phyloP scores from a whole-genome alignment of 2,797 vertebrate species.

The Urocyon cinereoargenteus region DNA sequence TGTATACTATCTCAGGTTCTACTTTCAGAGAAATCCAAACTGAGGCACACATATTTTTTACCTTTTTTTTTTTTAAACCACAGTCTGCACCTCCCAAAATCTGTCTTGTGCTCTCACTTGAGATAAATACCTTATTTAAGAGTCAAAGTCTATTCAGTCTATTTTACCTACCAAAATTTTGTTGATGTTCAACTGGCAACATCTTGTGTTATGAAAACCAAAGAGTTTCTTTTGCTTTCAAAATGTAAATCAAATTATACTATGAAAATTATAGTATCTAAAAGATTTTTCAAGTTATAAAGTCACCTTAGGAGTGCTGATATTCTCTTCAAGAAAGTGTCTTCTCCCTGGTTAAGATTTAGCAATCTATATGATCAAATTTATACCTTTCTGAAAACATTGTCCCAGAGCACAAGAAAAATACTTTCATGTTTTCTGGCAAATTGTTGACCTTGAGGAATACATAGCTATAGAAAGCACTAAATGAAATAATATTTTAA shows the following conservation, averaged over 20 bases:
- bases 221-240: conserved; percentile 6
- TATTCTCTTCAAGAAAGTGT: neutral
- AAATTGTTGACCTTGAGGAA: conserved; percentile 15
- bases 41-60: neutral
- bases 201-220: neutral
- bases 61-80: neutral
- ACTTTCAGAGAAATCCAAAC: neutral
- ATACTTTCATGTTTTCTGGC: neutral
- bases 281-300: conserved; percentile 39
- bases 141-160: neutral
- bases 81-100: neutral
- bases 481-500: conserved; percentile 28
- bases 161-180: conserved; percentile 27
- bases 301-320: neutral
- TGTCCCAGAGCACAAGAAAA: neutral
- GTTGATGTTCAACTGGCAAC: neutral
- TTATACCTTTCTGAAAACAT: neutral
- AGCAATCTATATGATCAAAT: neutral
- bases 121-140: neutral
- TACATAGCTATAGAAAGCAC: neutral
- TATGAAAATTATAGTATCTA: conserved; percentile 4
- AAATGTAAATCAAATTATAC: conserved; percentile 27
- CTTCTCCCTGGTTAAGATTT: neutral
- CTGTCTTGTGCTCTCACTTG: neutral
- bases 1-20: neutral